These are phyloP conservation scores for Geococcyx californianus DNA, from an alignment of 2,113 vertebrate species.

Conservation along the genomic window DNA sequence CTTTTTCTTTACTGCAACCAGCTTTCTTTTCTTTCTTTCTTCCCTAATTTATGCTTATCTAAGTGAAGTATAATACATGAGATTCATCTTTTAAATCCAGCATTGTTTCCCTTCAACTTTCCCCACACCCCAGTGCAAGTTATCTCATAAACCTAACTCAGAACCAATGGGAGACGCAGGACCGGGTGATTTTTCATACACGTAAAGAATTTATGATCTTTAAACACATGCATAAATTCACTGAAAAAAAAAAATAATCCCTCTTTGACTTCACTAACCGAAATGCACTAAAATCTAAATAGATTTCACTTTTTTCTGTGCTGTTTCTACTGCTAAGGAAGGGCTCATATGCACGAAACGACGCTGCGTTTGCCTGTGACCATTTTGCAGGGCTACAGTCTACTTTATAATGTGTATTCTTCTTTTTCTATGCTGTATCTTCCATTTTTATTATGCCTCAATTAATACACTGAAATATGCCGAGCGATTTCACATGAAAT, in stretches of 20 bases:
- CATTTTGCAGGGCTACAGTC: not conserved
- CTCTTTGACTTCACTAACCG: not conserved
- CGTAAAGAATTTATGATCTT: not conserved
- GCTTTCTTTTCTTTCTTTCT: not conserved
- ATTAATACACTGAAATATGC: conserved; percentile 51
- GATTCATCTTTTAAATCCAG: not conserved
- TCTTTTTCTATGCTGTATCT: not conserved
- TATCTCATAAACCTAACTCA: not conserved
- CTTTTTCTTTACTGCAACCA: not conserved
- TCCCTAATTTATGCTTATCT: not conserved
- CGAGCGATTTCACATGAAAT: conserved; percentile 46
- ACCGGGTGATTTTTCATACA: not conserved
- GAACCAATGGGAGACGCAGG: not conserved
- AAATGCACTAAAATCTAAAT: not conserved
- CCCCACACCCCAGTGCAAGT: not conserved
- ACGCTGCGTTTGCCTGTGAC: not conserved
- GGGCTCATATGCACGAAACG: not conserved
- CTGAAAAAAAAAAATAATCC: not conserved
- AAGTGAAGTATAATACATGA: not conserved
- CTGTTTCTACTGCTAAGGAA: not conserved
- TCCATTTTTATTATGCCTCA: conserved; percentile 56
- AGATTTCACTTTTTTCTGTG: not conserved
- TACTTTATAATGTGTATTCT: not conserved
- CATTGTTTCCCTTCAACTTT: not conserved
- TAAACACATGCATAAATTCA: not conserved